phyloP scores from a whole-genome alignment of 2,888 invertebrate species.

The Morpho deidamia region DNA sequence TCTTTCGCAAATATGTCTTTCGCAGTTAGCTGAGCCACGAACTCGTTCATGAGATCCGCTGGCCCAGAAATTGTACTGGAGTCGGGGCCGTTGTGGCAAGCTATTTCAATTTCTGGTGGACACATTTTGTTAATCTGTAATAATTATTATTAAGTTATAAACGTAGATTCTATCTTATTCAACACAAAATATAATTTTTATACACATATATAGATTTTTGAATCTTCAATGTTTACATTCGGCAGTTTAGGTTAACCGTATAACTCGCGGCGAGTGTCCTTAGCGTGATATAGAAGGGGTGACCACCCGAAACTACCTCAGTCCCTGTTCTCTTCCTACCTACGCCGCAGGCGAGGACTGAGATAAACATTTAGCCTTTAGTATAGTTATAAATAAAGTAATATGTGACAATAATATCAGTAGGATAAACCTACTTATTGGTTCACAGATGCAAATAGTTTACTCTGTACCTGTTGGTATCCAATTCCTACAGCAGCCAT shows the following conservation, averaged over 20 bases:
- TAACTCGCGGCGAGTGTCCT: no score
- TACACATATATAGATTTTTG: no score
- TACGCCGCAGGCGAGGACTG: no score
- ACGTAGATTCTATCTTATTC: not conserved
- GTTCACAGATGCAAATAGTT: not conserved
- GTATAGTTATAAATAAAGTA: no score
- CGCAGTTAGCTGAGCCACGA: slow-evolving; percentile 67
- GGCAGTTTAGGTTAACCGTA: no score
- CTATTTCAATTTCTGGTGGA: slow-evolving; percentile 82
- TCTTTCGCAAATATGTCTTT: slow-evolving; percentile 59
- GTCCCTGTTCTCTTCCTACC: no score
- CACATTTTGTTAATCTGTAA: slow-evolving; percentile 44
- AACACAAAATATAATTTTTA: not conserved
- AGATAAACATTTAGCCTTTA: no score
- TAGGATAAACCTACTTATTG: no score
- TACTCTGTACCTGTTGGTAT: slow-evolving; percentile 58
- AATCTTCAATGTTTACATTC: no score
- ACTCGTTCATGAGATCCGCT: slow-evolving; percentile 76
- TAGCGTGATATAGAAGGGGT: no score
- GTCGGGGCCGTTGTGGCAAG: slow-evolving; percentile 84
- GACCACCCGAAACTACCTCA: no score
- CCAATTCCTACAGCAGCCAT: slow-evolving; percentile 93
- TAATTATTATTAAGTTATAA: not conserved
- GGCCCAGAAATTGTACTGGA: slow-evolving; percentile 90
- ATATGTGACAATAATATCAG: no score